Base-by-base conservation (phyloP, 2,797 vertebrate genomes). In the Lacerta bilineata region DNA sequence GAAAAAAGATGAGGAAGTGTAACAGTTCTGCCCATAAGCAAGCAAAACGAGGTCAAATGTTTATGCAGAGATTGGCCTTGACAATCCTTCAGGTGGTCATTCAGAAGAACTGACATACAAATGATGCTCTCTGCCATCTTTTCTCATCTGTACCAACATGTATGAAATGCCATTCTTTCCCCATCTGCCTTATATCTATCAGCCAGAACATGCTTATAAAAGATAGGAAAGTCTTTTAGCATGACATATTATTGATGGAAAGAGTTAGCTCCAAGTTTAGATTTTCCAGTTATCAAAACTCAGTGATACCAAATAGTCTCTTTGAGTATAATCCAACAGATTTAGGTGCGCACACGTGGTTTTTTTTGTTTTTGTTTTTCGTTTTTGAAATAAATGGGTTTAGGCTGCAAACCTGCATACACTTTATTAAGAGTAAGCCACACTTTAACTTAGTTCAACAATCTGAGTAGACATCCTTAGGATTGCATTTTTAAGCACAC, bases 231-330 rank as follows among this genome's bases (percentile, higher is more conserved):
- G 23, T 80, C 84, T 76, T 46, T 91, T 88, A 1, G 2, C 1
- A 0, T 50, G 27, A 11, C 5, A 87, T 89, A 81, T 64, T 69
- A 55, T 27, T 81, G 41, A 13, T 64, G 89, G 91, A 79, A 59
- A 74, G 33, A 89, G 5, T 2, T 89, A 5, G 25, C 11, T 61
- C 18, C 78, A 55, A 68, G 17, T 76, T 89, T 88, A 33, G 59
- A 3, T 84, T 91, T 90, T 11, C 10, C 2, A 0, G 7, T 80
- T 55, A 0, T 0, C 5, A 33, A 81, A 15, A 3, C 20, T 39
- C 33, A 64, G 9, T 61, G 36, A 61, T 64, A 64, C 5, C 33
- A 81, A 81, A 81, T 39, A 8, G 77, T 39, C 3, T 13, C 23
- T 64, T 39, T 64, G 76, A 4, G 13, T 91, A 88, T 85, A 68